Evolutionary conservation across 2,888 invertebrate genomes (phyloP), one percentile per base, ranked within the genome.

Genomic region (Hydroisotoma schaefferi): DNA sequence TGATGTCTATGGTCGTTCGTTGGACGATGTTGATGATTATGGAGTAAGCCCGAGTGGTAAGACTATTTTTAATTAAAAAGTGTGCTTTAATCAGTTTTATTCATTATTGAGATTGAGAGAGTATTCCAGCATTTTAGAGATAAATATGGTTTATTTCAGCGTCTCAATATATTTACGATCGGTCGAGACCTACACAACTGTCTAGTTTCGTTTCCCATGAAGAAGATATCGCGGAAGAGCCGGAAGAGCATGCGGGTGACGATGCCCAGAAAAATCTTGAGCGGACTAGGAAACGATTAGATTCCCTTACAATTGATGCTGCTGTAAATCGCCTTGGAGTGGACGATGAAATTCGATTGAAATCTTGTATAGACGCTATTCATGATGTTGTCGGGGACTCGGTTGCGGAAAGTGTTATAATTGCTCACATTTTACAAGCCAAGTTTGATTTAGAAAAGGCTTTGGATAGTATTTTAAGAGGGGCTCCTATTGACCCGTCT

Each of bases 21-120:
- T 94, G 43, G 95, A 95, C 78, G 94, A 95, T 75, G 93, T 93
- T 75, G 94, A 95, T 75, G 93, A 93, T 75, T 88, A 85, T 77
- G 88, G 87, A 75, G 85, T 93, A 74, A 95, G 94, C 15, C 94
- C 94, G 2, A 88, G 88, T 75, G 80, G 81, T 80, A 74, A 74
- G 69, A 46, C 12, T 23, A 40, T n/a, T 28, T 12, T 40, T 49
- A 15, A 33, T 33, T 33, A 8, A 10, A 33, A 33, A 33, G n/a
- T n/a, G n/a, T n/a, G n/a, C n/a, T 46, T 58, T 18, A 33, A 56
- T 40, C 25, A 22, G 26, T 53, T 54, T 33, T 12, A 49, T 59
- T 37, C 55, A 46, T 27, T 6, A 22, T 54, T 23, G 20, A 52
- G 4, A 40, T 33, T 40, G n/a, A 18, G 40, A 10, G 6, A 33